A percentile compares a stretch with the other conserved stretches of the same genome.
Evolutionary conservation across 1,140 invertebrate genomes (phyloP).

Genomic region (Drosophila melanogaster): Release_6_plus_ISO1_MT NT_033777.3:19743501-19744000

Average conservation of each 20-base stretch:
- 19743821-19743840: too few relatives aligned
- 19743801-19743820: too few relatives aligned
- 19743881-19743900: background rate
- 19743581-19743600: background rate
- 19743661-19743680: constrained; percentile 36
- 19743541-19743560: constrained; percentile 83
- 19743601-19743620: constrained; percentile 63
- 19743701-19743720: too few relatives aligned
- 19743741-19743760: too few relatives aligned
- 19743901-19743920: background rate
- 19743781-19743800: too few relatives aligned
- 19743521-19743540: constrained; percentile 66
- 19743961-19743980: background rate
- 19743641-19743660: constrained; percentile 34
- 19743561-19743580: constrained; percentile 5
- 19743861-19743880: too few relatives aligned
- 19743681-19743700: constrained; percentile 1
- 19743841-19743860: too few relatives aligned
- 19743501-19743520: constrained; percentile 70
- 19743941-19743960: too few relatives aligned
- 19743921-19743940: background rate
- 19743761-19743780: too few relatives aligned
- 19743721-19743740: too few relatives aligned
- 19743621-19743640: constrained; percentile 30
- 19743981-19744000: background rate